A percentile compares a stretch with the other conserved stretches of the same genome.
phyloP scores from a whole-genome alignment of 2,888 invertebrate genomes.

The Tupiocoris notatus region DNA sequence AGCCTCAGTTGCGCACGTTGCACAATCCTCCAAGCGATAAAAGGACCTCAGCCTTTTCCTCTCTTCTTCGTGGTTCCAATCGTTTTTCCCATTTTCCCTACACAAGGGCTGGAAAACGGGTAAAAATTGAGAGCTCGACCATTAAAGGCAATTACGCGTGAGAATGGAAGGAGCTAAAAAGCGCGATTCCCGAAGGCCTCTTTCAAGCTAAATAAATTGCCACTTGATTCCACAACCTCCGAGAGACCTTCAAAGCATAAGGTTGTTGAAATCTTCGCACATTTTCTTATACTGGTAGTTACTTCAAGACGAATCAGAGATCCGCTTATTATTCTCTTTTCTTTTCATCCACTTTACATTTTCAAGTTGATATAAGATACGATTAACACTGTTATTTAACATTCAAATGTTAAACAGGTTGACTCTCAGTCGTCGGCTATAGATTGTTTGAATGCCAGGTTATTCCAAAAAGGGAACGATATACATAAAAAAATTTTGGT shows the following conservation, averaged over 20 bases:
- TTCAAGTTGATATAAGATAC: too few species aligned
- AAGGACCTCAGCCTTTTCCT: background rate
- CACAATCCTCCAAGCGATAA: background rate
- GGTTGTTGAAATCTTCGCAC: background rate
- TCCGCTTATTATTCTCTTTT: too few species aligned
- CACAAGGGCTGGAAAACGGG: background rate
- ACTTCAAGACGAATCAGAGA: too few species aligned
- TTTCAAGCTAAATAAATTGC: background rate
- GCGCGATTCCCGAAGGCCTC: background rate
- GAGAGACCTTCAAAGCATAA: background rate
- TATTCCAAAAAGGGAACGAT: too few species aligned
- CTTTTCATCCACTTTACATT: too few species aligned
- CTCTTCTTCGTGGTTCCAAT: background rate
- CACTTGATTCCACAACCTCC: background rate
- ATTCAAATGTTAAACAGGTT: too few species aligned
- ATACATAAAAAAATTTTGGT: too few species aligned
- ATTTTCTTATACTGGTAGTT: too few species aligned
- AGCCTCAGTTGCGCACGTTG: constrained; percentile 21
- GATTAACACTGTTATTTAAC: too few species aligned
- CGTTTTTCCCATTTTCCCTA: background rate
- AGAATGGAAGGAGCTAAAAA: background rate
- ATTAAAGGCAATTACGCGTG: constrained; percentile 18
- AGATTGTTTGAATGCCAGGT: too few species aligned
- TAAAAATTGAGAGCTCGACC: constrained; percentile 13
- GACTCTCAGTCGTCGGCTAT: too few species aligned